Evolutionary conservation across 2,888 invertebrate genomes (phyloP).

Genomic region (Hypomecis atomaria): DNA sequence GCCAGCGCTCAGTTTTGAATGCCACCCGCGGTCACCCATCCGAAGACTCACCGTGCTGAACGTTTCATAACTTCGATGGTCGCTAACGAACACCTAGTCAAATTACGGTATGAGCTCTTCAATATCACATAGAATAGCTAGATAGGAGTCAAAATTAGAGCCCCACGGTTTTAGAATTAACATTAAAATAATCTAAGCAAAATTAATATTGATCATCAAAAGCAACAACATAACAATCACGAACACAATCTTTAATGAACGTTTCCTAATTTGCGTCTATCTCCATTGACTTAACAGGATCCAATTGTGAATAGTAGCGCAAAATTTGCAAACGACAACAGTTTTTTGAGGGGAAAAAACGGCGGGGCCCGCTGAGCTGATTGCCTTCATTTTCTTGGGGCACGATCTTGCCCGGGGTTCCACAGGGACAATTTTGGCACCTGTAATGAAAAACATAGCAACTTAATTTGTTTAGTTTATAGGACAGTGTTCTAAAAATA

Average conservation of each 20-base stretch:
- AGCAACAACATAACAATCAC: neutral
- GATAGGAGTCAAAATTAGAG: too few relatives aligned
- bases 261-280: slow-evolving; percentile 39
- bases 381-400: slow-evolving; percentile 79
- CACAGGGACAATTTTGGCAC: neutral
- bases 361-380: slow-evolving; percentile 63
- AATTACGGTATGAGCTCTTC: too few relatives aligned
- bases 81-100: too few relatives aligned
- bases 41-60: too few relatives aligned
- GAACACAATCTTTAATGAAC: slow-evolving; percentile 5
- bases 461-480: neutral
- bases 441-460: slow-evolving; percentile 40
- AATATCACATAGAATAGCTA: too few relatives aligned
- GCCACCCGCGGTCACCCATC: too few relatives aligned
- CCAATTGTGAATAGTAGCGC: slow-evolving; percentile 43
- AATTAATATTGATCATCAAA: neutral
- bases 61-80: too few relatives aligned
- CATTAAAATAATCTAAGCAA: too few relatives aligned
- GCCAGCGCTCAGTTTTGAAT: too few relatives aligned
- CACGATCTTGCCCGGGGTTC: slow-evolving; percentile 69
- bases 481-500: neutral
- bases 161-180: too few relatives aligned
- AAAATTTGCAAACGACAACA: slow-evolving; percentile 58
- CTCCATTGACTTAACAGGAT: slow-evolving; percentile 40
- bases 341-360: slow-evolving; percentile 53